Conservation (phyloP, 2,797 vertebrate genomes). For the Echeneis naucrates region DNA sequence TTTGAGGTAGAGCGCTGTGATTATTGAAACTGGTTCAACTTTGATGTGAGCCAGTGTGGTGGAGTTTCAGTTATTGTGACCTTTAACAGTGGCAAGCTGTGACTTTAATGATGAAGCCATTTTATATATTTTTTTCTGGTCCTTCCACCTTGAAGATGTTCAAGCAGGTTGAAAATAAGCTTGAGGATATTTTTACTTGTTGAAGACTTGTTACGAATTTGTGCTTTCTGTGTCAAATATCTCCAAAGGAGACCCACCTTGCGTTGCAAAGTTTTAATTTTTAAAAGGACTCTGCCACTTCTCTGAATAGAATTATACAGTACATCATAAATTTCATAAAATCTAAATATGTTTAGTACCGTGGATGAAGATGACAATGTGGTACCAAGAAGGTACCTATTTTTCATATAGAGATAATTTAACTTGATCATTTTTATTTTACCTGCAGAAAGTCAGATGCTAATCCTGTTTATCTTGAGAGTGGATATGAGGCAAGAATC, state of each 20-base stretch:
- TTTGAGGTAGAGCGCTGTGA: conserved; percentile 34
- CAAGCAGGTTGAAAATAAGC: too few species aligned
- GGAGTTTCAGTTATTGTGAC: conserved; percentile 21
- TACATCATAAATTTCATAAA: conserved; percentile 29
- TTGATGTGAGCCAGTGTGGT: conserved; percentile 17
- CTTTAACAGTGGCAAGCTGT: conserved; percentile 14
- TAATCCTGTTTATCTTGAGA: conserved; percentile 7
- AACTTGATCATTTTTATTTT: conserved; percentile 2
- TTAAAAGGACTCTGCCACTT: conserved; percentile 39
- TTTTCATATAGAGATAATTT: conserved; percentile 21
- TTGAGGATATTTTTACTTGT: neutral
- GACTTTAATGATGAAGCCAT: neutral
- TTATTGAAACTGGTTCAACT: conserved; percentile 7
- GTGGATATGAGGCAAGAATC: conserved; percentile 42
- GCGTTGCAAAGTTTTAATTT: conserved; percentile 20
- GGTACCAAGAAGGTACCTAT: conserved; percentile 28
- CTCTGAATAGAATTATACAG: neutral
- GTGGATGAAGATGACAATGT: conserved; percentile 18
- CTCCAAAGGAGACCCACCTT: conserved; percentile 18
- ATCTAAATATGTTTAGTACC: conserved; percentile 37
- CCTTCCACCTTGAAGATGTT: neutral
- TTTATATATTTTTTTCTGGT: conserved; percentile 5
- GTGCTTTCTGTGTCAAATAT: neutral
- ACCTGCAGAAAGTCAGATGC: neutral
- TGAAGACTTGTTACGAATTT: neutral